Base-by-base conservation (phyloP, 2,888 invertebrate species). In the Drosophila picticornis region DNA sequence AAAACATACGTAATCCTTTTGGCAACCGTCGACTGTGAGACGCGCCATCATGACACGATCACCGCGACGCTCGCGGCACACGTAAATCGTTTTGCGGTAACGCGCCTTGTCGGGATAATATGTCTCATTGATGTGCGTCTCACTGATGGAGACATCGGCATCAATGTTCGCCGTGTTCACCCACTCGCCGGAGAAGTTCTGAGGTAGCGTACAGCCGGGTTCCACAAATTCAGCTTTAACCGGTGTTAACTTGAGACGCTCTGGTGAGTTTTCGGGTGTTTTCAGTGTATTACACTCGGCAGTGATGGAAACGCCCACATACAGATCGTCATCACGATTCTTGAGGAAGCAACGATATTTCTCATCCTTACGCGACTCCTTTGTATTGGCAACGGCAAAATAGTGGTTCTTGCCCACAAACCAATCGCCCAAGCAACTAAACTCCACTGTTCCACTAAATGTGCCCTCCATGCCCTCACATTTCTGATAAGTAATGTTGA, bases 111-210 rank as follows among this genome's bases (percentile, higher is more conserved):
- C 99, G 0, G 99, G 98, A 93, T 97, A 97, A 94, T 97, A 98
- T 0, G 97, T 98, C 94, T 99, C 99, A 84, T 98, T 97, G 43
- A 99, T 98, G 91, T 99, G 99, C 0, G 99, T 99, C 90, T 98
- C 97, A 91, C 99, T 99, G 48, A 99, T 98, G 53, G 95, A 95
- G 0, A 98, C 96, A 93, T 98, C 98, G 0, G 99, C 99, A 93
- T 99, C 98, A 79, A 98, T 97, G 91, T 99, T 99, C 0, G 99
- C 99, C 0, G 99, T 99, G 90, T 99, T 99, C 60, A 99, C 97
- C 99, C 99, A 99, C 29, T 97, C 96, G 0, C 99, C 99, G 0
- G 96, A 96, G 93, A 98, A 98, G 92, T 99, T 99, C 92, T 98
- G 97, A 0, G 99, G 98, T 70, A 99, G 93, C 52, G 97, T 95